Base-by-base conservation (phyloP, 2,113 vertebrate species). In the Otus sunia region DNA sequence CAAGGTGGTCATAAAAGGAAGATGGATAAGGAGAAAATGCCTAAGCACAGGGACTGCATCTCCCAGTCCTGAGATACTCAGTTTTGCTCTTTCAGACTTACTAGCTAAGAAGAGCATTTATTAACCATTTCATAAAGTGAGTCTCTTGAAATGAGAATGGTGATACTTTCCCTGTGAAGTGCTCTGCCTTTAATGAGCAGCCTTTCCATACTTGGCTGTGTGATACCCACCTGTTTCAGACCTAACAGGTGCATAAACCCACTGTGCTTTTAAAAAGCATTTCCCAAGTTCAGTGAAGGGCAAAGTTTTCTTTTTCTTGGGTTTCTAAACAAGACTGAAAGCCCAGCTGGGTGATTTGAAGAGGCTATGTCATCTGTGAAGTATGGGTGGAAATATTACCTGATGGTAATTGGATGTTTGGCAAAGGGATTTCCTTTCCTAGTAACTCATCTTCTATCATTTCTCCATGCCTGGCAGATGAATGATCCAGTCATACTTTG, bases 231-330 rank as follows among this genome's bases (percentile, higher is more conserved):
- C 36, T 11, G 4, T 72, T 95, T 96, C 86, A 78, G n/a, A 78
- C 12, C 32, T 84, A 85, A 71, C 62, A 78, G 55, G 43, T 94
- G 11, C 68, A 72, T 88, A 95, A 96, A 93, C 36, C 30, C 66
- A 68, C 6, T 72, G 34, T 3, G 14, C 43, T 94, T 92, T 76
- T 91, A 71, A 68, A 92, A 94, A 91, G 6, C 58, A 81, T 76
- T 85, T 94, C 86, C 45, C 27, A 90, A 75, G 39, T 92, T 94
- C 79, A 41, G 17, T 39, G 39, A 91, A 93, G 72, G 74, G 45
- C 52, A 15, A 95, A 78, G 62, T 97, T 97, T 96, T 90, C 82
- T 96, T 93, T 96, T 47, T 76, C 32, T 43, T 83, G 30, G 36
- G 23, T 96, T 98, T 96, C 80, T 92, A 66, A 93, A 78, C 34